These are phyloP conservation scores for Bovichtus diacanthus DNA, from an alignment of 2,797 vertebrate genomes.

Conservation along the genomic window DNA sequence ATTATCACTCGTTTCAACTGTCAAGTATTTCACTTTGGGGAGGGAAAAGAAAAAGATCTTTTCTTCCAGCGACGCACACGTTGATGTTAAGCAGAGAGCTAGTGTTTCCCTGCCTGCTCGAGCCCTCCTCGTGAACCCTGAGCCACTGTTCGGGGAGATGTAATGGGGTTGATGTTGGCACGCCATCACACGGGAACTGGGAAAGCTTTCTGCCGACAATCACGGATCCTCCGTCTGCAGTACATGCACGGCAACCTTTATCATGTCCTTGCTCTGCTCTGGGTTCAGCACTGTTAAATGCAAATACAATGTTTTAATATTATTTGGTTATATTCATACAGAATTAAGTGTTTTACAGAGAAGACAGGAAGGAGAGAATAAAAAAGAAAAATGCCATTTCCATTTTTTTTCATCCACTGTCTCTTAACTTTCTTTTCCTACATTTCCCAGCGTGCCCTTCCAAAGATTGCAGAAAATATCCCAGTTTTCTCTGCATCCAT, in stretches of 20 bases:
- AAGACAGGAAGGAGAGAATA: no score
- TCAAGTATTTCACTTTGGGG: conserved; percentile 39
- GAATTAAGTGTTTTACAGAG: no score
- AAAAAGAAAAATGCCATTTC: no score
- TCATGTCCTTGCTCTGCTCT: conserved; percentile 9
- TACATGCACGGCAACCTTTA: conserved; percentile 31
- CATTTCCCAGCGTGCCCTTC: conserved; percentile 1
- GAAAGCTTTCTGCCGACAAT: conserved; percentile 44
- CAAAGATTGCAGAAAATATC: neutral
- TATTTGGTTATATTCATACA: neutral
- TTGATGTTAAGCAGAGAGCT: conserved; percentile 15
- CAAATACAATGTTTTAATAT: no score
- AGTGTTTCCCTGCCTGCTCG: conserved; percentile 31
- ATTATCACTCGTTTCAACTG: conserved; percentile 51
- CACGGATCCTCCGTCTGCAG: conserved; percentile 39
- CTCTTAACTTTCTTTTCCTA: neutral
- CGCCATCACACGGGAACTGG: conserved; percentile 45
- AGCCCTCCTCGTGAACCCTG: conserved; percentile 54
- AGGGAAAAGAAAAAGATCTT: neutral
- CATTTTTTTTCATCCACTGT: no score
- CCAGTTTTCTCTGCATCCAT: neutral
- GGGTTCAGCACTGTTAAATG: neutral
- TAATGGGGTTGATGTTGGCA: conserved; percentile 73
- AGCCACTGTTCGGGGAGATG: conserved; percentile 57
- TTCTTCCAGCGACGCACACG: conserved; percentile 6